Conservation (phyloP, 2,888 invertebrate species). For the Dryocosmus kuriphilus region DNA sequence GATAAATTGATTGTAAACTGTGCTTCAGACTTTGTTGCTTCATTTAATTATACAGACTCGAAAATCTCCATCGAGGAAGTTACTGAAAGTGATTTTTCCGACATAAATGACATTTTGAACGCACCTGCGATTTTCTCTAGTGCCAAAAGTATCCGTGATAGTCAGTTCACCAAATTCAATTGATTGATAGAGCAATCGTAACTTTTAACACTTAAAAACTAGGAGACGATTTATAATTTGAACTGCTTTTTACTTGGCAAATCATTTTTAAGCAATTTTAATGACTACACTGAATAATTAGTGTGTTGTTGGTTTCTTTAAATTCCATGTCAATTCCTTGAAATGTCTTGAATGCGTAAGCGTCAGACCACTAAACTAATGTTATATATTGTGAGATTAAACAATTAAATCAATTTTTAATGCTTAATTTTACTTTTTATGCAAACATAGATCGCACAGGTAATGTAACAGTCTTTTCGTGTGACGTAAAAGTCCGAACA, state of each 20-base stretch:
- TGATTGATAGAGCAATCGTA: not conserved
- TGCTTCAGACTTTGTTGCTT: too few species aligned
- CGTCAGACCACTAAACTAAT: not conserved
- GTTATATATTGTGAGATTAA: not conserved
- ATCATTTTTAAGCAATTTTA: too few species aligned
- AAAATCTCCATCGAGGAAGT: slow-evolving; percentile 19
- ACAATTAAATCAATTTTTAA: not conserved
- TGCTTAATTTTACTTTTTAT: not conserved
- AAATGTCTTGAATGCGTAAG: not conserved
- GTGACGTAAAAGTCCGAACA: too few species aligned
- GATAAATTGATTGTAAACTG: too few species aligned
- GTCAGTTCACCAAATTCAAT: slow-evolving; percentile 29
- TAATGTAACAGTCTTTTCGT: slow-evolving; percentile 4
- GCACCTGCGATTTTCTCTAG: not conserved
- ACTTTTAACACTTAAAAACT: slow-evolving; percentile 5
- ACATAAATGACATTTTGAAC: too few species aligned
- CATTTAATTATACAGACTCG: slow-evolving; percentile 30
- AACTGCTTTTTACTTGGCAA: not conserved
- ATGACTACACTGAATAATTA: not conserved
- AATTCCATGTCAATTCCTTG: slow-evolving; percentile 25
- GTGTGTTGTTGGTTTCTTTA: not conserved
- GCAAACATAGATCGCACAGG: not conserved
- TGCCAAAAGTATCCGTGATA: slow-evolving; percentile 16
- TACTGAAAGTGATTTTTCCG: not conserved
- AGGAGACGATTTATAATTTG: too few species aligned